Evolutionary conservation across 2,797 vertebrate species (phyloP), one percentile per base, ranked within the genome.

Genomic region (Remorina albescens): DNA sequence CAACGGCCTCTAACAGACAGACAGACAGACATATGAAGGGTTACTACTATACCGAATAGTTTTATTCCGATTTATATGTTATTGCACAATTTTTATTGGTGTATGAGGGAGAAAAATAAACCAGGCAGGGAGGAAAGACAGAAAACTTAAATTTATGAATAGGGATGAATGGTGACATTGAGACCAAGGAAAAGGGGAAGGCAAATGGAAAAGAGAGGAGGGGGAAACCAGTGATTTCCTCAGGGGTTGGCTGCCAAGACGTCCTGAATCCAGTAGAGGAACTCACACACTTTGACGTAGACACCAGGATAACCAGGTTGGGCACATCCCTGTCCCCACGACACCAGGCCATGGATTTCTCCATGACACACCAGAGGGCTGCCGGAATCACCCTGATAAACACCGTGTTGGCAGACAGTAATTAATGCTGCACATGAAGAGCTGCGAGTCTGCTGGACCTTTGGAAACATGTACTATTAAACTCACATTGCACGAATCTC

Each of bases 271-370:
- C 96, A 97, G 65, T 61, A 8, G 6, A 88, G 66, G 10, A 94
- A 95, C 76, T 94, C 93, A 74, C 96, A 97, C 60, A 96, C 87
- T 80, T 94, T 94, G 8, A 95, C 95, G 53, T 96, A 97, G 75
- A 97, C 95, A 0, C 91, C 94, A 0, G 96, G 96, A 5, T 90
- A 91, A 30, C 91, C 88, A 15, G 50, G 85, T 53, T 59, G 59
- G 1, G 94, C 93, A 2, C 96, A 96, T 46, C 95, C 96, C 8
- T 58, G 58, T 0, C 96, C 96, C 96, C 96, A 97, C 0, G 96
- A 97, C 16, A 96, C 95, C 70, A 96, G 86, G 23, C 96, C 96
- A 0, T 96, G 92, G n/a, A 97, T 78, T 61, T 89, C 16, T 19
- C 93, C 92, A 0, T 21, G 44, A 71, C 96, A 97, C 41, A 95